phyloP scores from a whole-genome alignment of 2,797 vertebrate species.

The Malacoctenus gilli region DNA sequence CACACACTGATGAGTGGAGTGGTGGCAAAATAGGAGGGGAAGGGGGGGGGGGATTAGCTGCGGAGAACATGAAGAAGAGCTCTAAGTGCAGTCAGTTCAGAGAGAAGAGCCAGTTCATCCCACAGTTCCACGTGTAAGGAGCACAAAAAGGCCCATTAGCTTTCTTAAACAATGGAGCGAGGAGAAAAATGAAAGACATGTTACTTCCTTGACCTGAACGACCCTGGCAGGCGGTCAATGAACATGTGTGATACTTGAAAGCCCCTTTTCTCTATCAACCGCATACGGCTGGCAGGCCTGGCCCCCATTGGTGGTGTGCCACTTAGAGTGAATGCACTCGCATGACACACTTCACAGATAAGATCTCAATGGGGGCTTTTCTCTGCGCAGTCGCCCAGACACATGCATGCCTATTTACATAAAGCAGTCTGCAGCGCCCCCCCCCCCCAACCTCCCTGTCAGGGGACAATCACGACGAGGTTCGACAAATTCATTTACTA shows the following conservation, averaged over 20 bases:
- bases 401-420: constrained; percentile 64
- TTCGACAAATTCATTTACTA: constrained; percentile 54
- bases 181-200: constrained; percentile 66
- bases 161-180: constrained; percentile 56
- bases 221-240: constrained; percentile 53
- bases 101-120: constrained; percentile 35
- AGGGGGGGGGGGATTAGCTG: constrained; percentile 32
- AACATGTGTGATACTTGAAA: constrained; percentile 55
- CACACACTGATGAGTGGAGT: constrained; percentile 26
- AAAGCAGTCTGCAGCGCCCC: constrained; percentile 27
- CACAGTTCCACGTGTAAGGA: constrained; percentile 29
- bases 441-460: constrained; percentile 16
- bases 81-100: constrained; percentile 39
- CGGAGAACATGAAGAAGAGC: constrained; percentile 34
- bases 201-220: constrained; percentile 59
- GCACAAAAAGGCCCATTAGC: constrained; percentile 53
- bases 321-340: constrained; percentile 65
- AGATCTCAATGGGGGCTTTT: constrained; percentile 54
- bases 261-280: constrained; percentile 60
- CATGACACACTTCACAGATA: constrained; percentile 67
- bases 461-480: constrained; percentile 12
- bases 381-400: constrained; percentile 60
- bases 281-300: constrained; percentile 27
- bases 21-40: constrained; percentile 17
- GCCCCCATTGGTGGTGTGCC: constrained; percentile 38